Percentiles rank a stretch among this genome's conserved stretches.
phyloP scores from a whole-genome alignment of 30 jellyfish, hydroid and myxozoan genomes.

The Cassiopea xamachana region DNA sequence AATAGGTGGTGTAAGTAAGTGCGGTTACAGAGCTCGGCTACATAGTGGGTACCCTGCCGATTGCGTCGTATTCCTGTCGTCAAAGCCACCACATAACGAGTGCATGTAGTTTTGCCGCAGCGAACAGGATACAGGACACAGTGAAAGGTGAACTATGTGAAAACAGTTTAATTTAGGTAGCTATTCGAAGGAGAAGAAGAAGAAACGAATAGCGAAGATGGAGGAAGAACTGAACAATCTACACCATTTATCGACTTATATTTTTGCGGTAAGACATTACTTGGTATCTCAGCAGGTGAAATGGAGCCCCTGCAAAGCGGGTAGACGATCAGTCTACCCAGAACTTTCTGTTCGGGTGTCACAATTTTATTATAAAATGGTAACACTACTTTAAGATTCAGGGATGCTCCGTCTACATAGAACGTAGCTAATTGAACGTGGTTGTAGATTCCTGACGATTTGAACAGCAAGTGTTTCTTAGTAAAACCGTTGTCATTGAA shows the following conservation, averaged over 20 bases:
- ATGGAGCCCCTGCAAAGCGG: background rate
- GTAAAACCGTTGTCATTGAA: too few species aligned
- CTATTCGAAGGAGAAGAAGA: background rate
- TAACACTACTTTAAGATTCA: background rate
- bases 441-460: background rate
- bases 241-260: constrained; percentile 67
- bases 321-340: background rate
- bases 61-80: background rate
- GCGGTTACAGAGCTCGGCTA: background rate
- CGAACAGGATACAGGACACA: background rate
- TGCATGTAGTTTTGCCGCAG: background rate
- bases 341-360: background rate
- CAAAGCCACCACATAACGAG: constrained; percentile 11
- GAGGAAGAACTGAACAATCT: constrained; percentile 77
- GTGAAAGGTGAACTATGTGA: background rate
- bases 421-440: background rate
- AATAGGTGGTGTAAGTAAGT: background rate
- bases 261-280: constrained; percentile 72
- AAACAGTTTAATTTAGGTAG: background rate
- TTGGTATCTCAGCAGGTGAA: background rate
- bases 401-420: background rate
- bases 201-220: constrained; percentile 26
- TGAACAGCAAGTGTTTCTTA: background rate
- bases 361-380: too few species aligned
- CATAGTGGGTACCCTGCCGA: background rate